Base-by-base conservation (phyloP, 2,888 invertebrate genomes). In the Tinea trinotella region DNA sequence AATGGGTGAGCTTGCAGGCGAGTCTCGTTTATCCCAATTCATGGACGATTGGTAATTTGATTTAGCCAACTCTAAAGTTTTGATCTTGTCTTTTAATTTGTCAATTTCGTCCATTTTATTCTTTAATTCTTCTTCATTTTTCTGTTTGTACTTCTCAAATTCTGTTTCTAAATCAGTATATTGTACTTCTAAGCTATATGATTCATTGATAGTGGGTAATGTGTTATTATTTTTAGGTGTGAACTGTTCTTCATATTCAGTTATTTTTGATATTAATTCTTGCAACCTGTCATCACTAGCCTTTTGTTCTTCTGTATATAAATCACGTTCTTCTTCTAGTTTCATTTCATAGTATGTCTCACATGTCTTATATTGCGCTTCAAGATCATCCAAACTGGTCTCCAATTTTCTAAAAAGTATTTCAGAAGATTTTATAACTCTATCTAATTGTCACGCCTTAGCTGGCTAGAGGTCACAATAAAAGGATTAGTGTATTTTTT, bases 281-380 rank as follows among this genome's bases (percentile, higher is more conserved):
- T 89, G 86, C 59, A 94, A 90, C 60, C 93, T 93, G 62, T 93
- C 92, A 69, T 92, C 93, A 58, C 89, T 92, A 49, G 91, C 89
- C 60, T 89, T 88, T 73, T 93, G 93, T 66, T 94, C 94, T 57
- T 91, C 90, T 63, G 92, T 92, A 67, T 90, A 92, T 55, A 91
- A 76, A 59, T 89, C 89, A 20, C 95, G 87, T 73, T 95, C 95
- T 58, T 93, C 93, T 50, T 91, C 90, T 56, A 95, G 78, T 74
- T 95, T 95, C 24, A 83, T 82, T 52, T 90, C 88, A 95, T 95
- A 96, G 77, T 95, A 95, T 70, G 95, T 95, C 71, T 96, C 96
- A 71, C 94, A 93, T 57, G 91, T 90, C 64, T 95, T 95, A 69
- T 93, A 94, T 67, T 95, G 95, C 46, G 86, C 87, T 62, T 90